phyloP scores from a whole-genome alignment of 1,140 invertebrate genomes.

The Panagrolaimus sp. region DNA sequence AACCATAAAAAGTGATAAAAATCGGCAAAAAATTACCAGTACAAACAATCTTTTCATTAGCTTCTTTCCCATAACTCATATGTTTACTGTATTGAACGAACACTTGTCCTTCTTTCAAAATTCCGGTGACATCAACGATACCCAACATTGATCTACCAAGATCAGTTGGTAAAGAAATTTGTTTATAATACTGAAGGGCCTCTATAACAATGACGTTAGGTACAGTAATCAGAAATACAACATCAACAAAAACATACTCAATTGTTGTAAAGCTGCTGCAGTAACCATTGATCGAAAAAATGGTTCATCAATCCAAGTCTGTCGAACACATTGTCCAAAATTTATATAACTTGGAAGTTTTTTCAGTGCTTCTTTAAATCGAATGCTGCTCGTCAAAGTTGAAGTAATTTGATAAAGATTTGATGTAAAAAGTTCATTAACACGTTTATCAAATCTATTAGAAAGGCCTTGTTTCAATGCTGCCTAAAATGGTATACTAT shows the following conservation, averaged over 20 bases:
- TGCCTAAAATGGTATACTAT: too few relatives aligned
- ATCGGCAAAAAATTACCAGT: too few relatives aligned
- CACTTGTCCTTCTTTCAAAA: conserved; percentile 42
- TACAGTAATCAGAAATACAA: too few relatives aligned
- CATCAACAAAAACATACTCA: conserved; percentile 20
- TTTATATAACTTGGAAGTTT: not conserved
- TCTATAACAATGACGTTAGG: not conserved
- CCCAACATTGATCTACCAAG: conserved; percentile 45
- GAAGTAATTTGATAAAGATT: not conserved
- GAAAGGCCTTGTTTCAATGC: not conserved
- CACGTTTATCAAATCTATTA: not conserved
- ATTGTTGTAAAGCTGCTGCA: not conserved
- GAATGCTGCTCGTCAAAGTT: not conserved
- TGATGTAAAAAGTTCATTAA: not conserved
- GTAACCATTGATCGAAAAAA: not conserved
- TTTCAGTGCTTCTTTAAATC: not conserved
- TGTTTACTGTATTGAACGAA: conserved; percentile 43
- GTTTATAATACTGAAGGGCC: not conserved
- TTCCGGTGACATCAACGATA: conserved; percentile 41
- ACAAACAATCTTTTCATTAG: not conserved
- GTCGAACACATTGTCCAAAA: not conserved
- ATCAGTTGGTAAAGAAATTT: conserved; percentile 34
- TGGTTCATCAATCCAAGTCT: not conserved
- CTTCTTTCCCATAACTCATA: not conserved
- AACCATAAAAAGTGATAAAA: too few relatives aligned